phyloP scores from a whole-genome alignment of 1,140 invertebrate genomes.

The silkworm (Bombyx mori) region ASM3026992v2 NC_085113.1:8009001-8009500 shows the following conservation, averaged over 20 bases:
- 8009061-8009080: no score
- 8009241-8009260: conserved; percentile 88
- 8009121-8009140: no score
- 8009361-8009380: conserved; percentile 74
- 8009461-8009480: no score
- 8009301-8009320: conserved; percentile 71
- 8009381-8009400: conserved; percentile 79
- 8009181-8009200: conserved; percentile 56
- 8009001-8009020: no score
- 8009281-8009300: conserved; percentile 75
- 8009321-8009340: conserved; percentile 72
- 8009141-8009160: no score
- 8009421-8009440: conserved; percentile 80
- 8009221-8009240: conserved; percentile 72
- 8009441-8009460: no score
- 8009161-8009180: no score
- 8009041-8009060: no score
- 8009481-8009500: no score
- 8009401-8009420: conserved; percentile 96
- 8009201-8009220: conserved; percentile 80
- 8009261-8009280: conserved; percentile 93
- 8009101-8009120: no score
- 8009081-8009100: no score
- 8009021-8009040: no score
- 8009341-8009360: conserved; percentile 74